phyloP scores from a whole-genome alignment of 1,140 invertebrate genomes.

The Tenebrio molitor region DNA sequence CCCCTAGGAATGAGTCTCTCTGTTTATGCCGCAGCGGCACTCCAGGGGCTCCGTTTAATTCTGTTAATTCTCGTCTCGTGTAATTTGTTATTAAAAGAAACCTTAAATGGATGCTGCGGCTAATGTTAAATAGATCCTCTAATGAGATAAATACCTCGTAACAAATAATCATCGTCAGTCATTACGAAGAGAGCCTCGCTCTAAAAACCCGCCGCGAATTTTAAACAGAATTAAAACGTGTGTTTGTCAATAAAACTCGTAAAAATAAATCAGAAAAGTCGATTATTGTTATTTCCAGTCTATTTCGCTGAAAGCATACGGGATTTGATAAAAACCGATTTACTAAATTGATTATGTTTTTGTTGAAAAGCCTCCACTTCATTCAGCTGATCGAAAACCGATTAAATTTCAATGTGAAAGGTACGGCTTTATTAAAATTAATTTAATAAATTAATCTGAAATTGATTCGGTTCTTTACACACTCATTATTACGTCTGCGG shows the following conservation, averaged over 20 bases:
- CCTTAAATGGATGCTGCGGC: not conserved
- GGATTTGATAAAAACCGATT: constrained; percentile 4
- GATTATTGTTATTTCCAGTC: constrained; percentile 1
- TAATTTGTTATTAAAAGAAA: constrained; percentile 20
- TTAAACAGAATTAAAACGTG: not conserved
- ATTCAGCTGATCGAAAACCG: not conserved
- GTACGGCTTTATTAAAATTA: constrained; percentile 2
- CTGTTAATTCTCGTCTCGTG: constrained; percentile 5
- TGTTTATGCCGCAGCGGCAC: not conserved
- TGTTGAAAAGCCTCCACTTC: constrained; percentile 1
- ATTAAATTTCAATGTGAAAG: constrained; percentile 3
- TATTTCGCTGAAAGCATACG: not conserved
- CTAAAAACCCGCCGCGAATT: not conserved
- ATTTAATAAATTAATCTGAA: not conserved
- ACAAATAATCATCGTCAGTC: constrained; percentile 3
- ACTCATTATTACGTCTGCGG: not conserved
- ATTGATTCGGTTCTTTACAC: not conserved
- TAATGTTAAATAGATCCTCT: constrained; percentile 2
- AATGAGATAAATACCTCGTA: constrained; percentile 13
- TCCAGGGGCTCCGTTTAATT: constrained; percentile 5
- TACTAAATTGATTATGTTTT: constrained; percentile 2
- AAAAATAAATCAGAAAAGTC: constrained; percentile 8
- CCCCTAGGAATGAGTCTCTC: not conserved
- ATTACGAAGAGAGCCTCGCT: not conserved
- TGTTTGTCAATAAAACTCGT: not conserved